Base-by-base conservation (phyloP, 2,797 vertebrate species). In the Percopsis omiscomaycus region DNA sequence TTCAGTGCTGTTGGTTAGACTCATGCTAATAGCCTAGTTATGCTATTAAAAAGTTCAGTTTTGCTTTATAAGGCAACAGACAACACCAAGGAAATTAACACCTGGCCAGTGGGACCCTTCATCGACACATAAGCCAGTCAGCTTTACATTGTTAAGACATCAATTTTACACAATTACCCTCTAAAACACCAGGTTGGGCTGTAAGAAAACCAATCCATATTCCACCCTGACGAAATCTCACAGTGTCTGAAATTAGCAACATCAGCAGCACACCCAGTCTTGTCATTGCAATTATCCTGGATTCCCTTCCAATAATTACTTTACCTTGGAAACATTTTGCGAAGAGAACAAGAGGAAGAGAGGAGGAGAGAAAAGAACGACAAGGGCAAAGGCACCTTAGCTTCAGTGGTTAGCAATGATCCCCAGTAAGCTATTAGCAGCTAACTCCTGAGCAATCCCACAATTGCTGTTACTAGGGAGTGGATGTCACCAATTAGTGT, bases 241-340 rank as follows among this genome's bases (percentile, higher is more conserved):
- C 63, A 4, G 3, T 58, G 48, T 71, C 73, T 64, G 61, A 83
- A 79, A 84, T 44, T 1, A 44, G 79, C 78, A 5, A 65, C 29
- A 76, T 88, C 77, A 88, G 85, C 81, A 47, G 28, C 27, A 62
- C 64, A 76, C 75, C 77, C 79, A 77, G 77, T 82, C 85, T 81
- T 81, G 37, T 28, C 0, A 59, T 70, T 83, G 81, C 71, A 77
- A 78, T 69, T 84, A 81, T 81, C 75, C 78, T 64, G 49, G 68
- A 57, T 42, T 72, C 68, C 69, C 71, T 68, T 71, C 59, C 70
- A 44, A 44, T 76, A 74, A 66, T 66, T 56, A 69, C 55, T 80
- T 69, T 54, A 68, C 42, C 59, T 69, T 61, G 64, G 54, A 29
- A 71, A 68, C 32, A 53, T 63, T 62, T 66, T 66, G 56, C 2